Conservation (phyloP, 1,140 invertebrate species). For the Spodoptera frugiperda region DNA sequence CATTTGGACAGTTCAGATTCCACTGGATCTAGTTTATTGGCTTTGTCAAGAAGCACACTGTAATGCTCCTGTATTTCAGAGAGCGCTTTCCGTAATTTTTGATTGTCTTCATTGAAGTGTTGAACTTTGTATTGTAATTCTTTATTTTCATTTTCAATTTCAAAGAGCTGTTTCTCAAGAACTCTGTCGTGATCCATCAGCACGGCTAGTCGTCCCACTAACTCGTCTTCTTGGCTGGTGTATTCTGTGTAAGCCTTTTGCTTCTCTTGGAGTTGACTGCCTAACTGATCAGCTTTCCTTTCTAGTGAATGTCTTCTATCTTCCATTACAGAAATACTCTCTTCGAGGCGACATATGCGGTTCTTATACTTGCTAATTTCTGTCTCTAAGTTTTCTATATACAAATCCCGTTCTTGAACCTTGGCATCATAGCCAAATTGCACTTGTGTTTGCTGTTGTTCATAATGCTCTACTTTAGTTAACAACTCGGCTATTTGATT, state of each 20-base stretch:
- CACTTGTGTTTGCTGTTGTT: constrained; percentile 71
- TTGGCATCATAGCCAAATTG: constrained; percentile 87
- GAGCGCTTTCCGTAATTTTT: constrained; percentile 70
- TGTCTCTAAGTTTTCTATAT: constrained; percentile 90
- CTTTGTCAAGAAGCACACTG: constrained; percentile 64
- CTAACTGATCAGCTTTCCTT: constrained; percentile 85
- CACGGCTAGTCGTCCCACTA: constrained; percentile 84
- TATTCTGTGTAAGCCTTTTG: constrained; percentile 86
- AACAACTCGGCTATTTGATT: constrained; percentile 69
- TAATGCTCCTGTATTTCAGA: constrained; percentile 74
- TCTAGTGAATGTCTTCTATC: constrained; percentile 86
- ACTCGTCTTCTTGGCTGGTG: constrained; percentile 85
- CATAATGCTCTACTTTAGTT: constrained; percentile 69
- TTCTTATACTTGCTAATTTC: constrained; percentile 89
- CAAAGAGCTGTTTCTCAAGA: constrained; percentile 85
- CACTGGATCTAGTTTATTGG: constrained; percentile 65
- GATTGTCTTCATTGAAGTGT: constrained; percentile 79
- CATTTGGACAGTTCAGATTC: constrained; percentile 68
- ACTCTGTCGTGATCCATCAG: constrained; percentile 87
- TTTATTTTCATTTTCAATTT: constrained; percentile 87
- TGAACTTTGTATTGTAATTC: constrained; percentile 85
- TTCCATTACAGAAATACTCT: constrained; percentile 86
- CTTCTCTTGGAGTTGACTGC: constrained; percentile 86
- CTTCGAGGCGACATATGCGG: constrained; percentile 87
- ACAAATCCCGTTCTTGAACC: constrained; percentile 90